phyloP scores from a whole-genome alignment of 2,113 vertebrate species.

The Pelvicachromis taeniatus region DNA sequence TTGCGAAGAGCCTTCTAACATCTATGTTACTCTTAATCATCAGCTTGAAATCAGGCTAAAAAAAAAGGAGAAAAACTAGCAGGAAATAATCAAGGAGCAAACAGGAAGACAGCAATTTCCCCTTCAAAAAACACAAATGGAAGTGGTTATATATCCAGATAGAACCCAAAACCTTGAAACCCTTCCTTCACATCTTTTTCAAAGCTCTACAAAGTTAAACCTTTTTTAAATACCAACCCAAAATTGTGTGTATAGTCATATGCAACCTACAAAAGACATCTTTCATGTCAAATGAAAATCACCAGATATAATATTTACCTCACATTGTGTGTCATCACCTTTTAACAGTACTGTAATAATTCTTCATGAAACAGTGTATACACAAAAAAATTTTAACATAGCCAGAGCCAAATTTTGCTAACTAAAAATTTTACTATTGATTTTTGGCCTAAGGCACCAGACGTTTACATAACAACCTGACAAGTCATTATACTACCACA shows the following conservation, averaged over 20 bases:
- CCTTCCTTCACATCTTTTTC: not conserved
- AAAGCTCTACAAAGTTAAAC: not conserved
- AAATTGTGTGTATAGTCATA: not conserved
- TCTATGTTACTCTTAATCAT: not conserved
- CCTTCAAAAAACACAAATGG: not conserved
- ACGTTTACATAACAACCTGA: not conserved
- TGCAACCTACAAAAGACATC: not conserved
- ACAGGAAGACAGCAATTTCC: slow-evolving; percentile 14
- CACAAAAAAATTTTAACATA: not conserved
- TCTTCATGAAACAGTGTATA: not conserved
- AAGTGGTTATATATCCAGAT: not conserved
- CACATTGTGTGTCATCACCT: not conserved
- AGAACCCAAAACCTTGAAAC: not conserved
- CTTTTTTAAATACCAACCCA: not conserved
- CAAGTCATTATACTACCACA: not conserved
- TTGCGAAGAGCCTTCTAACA: not conserved
- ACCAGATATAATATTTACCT: not conserved
- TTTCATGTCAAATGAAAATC: not conserved
- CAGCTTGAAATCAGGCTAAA: not conserved
- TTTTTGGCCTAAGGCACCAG: not conserved
- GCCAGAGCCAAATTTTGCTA: not conserved
- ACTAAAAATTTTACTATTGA: not conserved
- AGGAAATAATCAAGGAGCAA: slow-evolving; percentile 27
- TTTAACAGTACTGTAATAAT: not conserved
- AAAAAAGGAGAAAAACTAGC: not conserved